These are phyloP conservation scores for Seriola dumerili DNA, from an alignment of 2,113 vertebrate species.

Conservation along the genomic window DNA sequence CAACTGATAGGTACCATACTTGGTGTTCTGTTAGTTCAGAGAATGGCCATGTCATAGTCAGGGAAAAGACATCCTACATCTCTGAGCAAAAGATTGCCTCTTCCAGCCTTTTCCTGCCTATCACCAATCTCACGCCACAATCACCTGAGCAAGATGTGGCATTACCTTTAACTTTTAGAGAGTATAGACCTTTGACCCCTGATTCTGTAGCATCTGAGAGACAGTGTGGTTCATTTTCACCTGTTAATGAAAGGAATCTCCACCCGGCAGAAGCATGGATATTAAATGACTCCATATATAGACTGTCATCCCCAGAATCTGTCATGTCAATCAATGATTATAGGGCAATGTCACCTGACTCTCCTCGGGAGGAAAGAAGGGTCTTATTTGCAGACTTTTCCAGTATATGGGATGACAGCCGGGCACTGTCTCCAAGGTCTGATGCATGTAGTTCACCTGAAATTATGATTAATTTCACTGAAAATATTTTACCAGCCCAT, in stretches of 20 bases:
- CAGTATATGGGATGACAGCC: conserved; percentile 13
- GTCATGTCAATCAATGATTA: conserved; percentile 74
- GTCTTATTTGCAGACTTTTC: conserved; percentile 38
- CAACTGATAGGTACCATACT: conserved; percentile 44
- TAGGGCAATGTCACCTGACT: conserved; percentile 73
- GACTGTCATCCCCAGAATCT: conserved; percentile 73
- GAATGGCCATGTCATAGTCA: conserved; percentile 21
- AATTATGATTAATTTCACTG: background rate
- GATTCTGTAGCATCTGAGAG: conserved; percentile 39
- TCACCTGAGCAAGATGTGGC: conserved; percentile 14
- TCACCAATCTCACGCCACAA: conserved; percentile 11
- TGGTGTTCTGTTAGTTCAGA: conserved; percentile 30
- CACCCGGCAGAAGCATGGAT: conserved; percentile 32
- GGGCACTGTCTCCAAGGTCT: conserved; percentile 30
- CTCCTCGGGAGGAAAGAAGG: conserved; percentile 22
- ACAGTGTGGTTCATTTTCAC: conserved; percentile 27
- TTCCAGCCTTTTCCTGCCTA: conserved; percentile 31
- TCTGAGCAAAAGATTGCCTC: conserved; percentile 2
- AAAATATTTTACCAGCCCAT: conserved; percentile 20
- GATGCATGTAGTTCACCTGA: conserved; percentile 42
- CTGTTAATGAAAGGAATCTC: conserved; percentile 21
- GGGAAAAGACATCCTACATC: conserved; percentile 24
- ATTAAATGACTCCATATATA: conserved; percentile 36
- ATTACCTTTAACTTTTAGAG: conserved; percentile 21
- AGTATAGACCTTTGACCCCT: conserved; percentile 27